Evolutionary conservation across 2,888 invertebrate species (phyloP), one percentile per base, ranked within the genome.

Genomic region (Nymphalis polychloros): DNA sequence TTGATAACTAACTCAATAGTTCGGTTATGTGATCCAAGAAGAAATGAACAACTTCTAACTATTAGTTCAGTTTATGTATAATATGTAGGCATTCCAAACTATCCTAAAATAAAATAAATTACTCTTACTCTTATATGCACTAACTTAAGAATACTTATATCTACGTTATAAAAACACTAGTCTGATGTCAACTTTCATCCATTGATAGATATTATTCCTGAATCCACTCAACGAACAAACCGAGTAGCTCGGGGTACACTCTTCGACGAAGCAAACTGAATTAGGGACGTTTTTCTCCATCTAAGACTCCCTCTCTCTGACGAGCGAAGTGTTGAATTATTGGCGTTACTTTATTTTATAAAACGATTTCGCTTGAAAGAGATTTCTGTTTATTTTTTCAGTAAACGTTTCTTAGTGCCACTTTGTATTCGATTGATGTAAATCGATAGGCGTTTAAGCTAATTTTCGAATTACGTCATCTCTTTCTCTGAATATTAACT

Each of bases 271-370:
- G 83, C 84, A 90, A 91, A 92, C 89, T 89, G 89, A 90, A 89
- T 91, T 90, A 90, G 84, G 82, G 83, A 81, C 88, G 85, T 89
- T 91, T 90, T 89, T 89, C 89, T 86, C 84, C 87, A 85, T 89
- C 86, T 86, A 87, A 84, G 83, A 86, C 81, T 83, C 84, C 75
- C 85, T 83, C 86, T 6, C 53, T 84, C 84, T 84, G 81, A 87
- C 84, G 83, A 87, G 83, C 84, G 87, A 87, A 88, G 87, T 88
- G 89, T 85, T 88, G 90, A 91, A 89, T 89, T 91, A 90, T 90
- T 86, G 85, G 86, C 87, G 82, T 88, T 86, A 87, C 87, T 92
- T 90, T 89, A 89, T 89, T 90, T 88, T 89, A 88, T 87, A 86
- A 89, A 89, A 85, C 84, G 86, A 87, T 86, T 86, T 85, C 80